Conservation (phyloP, 1,140 invertebrate species). For the Calliopsis andreniformis region DNA sequence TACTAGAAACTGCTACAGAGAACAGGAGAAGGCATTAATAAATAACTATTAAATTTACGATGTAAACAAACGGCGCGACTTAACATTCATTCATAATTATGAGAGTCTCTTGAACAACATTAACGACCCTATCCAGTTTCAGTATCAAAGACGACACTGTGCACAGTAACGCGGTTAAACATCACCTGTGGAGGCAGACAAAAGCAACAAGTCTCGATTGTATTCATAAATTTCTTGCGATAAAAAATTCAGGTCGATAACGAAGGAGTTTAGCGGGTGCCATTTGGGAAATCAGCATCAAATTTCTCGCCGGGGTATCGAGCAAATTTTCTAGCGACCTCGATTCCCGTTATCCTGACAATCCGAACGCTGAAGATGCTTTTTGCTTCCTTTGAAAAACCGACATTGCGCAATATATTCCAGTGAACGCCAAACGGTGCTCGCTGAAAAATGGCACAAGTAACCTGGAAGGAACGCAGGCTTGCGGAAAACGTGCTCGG, state of each 20-base stretch:
- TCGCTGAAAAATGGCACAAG: conserved; percentile 9
- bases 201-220: conserved; percentile 11
- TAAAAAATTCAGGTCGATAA: not conserved
- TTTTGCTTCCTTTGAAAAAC: not conserved
- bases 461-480: not conserved
- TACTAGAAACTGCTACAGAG: too few species aligned
- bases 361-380: not conserved
- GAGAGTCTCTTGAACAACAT: not conserved
- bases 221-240: not conserved
- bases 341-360: conserved; percentile 17
- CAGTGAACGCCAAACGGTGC: not conserved
- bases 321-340: not conserved
- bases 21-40: too few species aligned
- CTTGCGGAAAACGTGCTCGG: not conserved
- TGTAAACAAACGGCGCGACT: not conserved
- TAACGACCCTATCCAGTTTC: not conserved
- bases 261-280: not conserved
- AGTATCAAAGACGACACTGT: not conserved
- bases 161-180: too few species aligned
- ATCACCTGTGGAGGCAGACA: not conserved
- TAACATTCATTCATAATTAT: not conserved
- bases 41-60: too few species aligned
- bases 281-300: conserved; percentile 10
- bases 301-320: not conserved
- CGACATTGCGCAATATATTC: conserved; percentile 1